Percentiles rank a stretch among this genome's conserved stretches.
These are phyloP conservation scores for Arrhamphus sclerolepis DNA, from an alignment of 2,797 vertebrate genomes.

Conservation along the genomic window DNA sequence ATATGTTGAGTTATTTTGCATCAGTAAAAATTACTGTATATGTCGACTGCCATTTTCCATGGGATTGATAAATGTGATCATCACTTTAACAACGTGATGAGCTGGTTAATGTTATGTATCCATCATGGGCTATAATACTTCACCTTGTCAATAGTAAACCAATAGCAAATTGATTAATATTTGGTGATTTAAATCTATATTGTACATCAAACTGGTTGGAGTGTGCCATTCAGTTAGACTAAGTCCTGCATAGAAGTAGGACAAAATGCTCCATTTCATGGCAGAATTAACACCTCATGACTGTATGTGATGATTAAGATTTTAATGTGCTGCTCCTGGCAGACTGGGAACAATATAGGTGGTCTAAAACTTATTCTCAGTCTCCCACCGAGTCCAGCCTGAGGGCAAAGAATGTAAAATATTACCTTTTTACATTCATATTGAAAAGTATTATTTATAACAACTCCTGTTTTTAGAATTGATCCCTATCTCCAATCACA, in stretches of 20 bases:
- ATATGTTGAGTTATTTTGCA: too few species aligned
- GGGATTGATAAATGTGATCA: too few species aligned
- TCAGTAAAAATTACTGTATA: too few species aligned
- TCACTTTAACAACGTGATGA: too few species aligned
- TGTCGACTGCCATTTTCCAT: too few species aligned
- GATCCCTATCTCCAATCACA: neutral
- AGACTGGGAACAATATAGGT: slow-evolving; percentile 38
- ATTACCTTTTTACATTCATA: slow-evolving; percentile 57
- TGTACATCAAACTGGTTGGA: neutral
- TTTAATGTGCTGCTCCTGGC: slow-evolving; percentile 37
- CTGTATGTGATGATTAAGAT: slow-evolving; percentile 18
- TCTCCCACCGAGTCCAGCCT: slow-evolving; percentile 49
- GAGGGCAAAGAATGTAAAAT: slow-evolving; percentile 55
- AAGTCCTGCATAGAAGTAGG: neutral
- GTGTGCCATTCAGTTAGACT: too few species aligned
- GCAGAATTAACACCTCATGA: neutral
- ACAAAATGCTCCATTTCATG: neutral
- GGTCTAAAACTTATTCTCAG: slow-evolving; percentile 42
- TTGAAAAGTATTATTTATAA: slow-evolving; percentile 47
- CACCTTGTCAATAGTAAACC: too few species aligned
- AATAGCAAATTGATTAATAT: neutral
- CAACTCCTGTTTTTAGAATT: neutral
- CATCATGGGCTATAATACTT: too few species aligned
- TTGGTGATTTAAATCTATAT: neutral
- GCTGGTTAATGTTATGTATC: too few species aligned